Percentiles rank a stretch among this genome's conserved stretches.
Conservation (phyloP, 1,140 invertebrate genomes). For the Mercenaria mercenaria region DNA sequence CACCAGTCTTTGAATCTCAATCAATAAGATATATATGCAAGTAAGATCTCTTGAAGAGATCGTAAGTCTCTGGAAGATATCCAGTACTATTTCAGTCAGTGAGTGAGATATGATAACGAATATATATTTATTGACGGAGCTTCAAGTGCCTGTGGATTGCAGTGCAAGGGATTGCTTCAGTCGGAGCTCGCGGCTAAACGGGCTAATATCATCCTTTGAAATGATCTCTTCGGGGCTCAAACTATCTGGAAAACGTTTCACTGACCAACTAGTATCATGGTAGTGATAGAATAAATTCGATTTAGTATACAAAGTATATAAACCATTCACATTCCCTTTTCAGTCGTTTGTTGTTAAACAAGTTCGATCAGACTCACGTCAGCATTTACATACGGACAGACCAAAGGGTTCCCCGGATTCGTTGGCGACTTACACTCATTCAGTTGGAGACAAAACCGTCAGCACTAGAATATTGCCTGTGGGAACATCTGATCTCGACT, state of each 20-base stretch:
- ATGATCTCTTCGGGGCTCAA: background rate
- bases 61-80: too few species aligned
- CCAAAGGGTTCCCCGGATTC: background rate
- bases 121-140: too few species aligned
- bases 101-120: too few species aligned
- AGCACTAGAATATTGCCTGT: background rate
- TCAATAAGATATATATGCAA: too few species aligned
- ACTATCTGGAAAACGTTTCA: background rate
- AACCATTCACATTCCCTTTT: background rate
- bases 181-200: background rate
- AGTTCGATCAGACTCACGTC: background rate
- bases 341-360: background rate
- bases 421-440: too few species aligned
- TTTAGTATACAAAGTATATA: too few species aligned
- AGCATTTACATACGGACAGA: background rate
- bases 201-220: background rate
- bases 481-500: background rate
- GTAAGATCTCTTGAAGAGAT: too few species aligned
- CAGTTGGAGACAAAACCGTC: background rate
- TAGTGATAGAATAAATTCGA: too few species aligned
- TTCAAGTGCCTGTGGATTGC: too few species aligned
- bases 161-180: too few species aligned
- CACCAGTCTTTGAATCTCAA: too few species aligned
- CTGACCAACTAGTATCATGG: background rate
- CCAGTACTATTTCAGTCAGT: too few species aligned